These are phyloP conservation scores for Syngnathus floridae DNA, from an alignment of 2,113 vertebrate species.

Conservation along the genomic window DNA sequence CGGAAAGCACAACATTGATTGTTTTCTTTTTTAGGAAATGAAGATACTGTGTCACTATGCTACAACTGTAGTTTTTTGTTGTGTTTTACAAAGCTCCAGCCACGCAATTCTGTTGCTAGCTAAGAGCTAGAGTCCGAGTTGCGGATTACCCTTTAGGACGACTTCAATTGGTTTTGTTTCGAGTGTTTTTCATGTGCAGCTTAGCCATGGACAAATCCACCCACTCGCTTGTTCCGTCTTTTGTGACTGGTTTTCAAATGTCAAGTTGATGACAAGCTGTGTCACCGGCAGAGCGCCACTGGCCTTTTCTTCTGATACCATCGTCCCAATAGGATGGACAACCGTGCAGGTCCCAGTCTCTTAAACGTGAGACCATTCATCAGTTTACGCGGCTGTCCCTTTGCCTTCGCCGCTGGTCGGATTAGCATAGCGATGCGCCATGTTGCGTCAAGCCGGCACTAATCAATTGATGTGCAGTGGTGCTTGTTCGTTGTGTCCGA, in stretches of 20 bases:
- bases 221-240: constrained; percentile 56
- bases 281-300: constrained; percentile 43
- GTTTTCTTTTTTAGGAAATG: not conserved
- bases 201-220: constrained; percentile 57
- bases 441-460: constrained; percentile 63
- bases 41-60: not conserved
- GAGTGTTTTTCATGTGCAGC: constrained; percentile 41
- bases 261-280: constrained; percentile 64
- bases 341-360: constrained; percentile 26
- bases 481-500: constrained; percentile 21
- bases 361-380: constrained; percentile 49
- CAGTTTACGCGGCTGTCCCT: constrained; percentile 42
- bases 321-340: constrained; percentile 57
- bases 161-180: constrained; percentile 51
- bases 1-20: not conserved
- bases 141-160: constrained; percentile 52
- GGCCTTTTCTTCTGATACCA: constrained; percentile 43
- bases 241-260: constrained; percentile 66
- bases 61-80: not conserved
- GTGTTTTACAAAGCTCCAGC: constrained; percentile 28
- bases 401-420: constrained; percentile 34
- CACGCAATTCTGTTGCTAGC: constrained; percentile 57
- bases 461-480: constrained; percentile 68
- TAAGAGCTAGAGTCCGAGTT: constrained; percentile 37
- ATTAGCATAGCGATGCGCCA: constrained; percentile 70